Evolutionary conservation across 1,140 invertebrate species (phyloP), one percentile per base, ranked within the genome.

Genomic region (Plectrocnemia conspersa): DNA sequence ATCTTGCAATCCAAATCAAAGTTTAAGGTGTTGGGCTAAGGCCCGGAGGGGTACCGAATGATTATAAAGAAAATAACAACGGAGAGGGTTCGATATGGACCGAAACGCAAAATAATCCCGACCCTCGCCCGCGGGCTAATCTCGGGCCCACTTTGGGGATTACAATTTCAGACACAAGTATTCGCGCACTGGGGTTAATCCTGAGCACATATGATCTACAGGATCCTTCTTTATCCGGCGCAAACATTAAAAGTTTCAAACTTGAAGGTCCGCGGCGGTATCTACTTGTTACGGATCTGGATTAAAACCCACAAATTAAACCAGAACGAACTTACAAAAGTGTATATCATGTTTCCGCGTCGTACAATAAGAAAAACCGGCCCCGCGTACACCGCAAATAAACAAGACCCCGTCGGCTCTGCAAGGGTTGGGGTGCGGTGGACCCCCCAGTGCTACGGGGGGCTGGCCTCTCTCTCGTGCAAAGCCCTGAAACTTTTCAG

Each of bases 261-360:
- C 52, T 54, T 46, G 36, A 46, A 54, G 52, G 42, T 54, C 42
- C 38, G 24, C 7, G 11, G 10, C 7, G n/a, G 27, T 6, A 29
- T 6, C 6, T 15, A 54, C 25, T 54, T 54, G 41, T 54, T 15
- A 54, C 42, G 27, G 41, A 45, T 54, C 40, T 27, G 49, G 49
- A 52, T 52, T 52, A 52, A 52, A 42, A 52, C 41, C 49, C 49
- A 27, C 49, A 52, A 52, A 52, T 52, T 41, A 35, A 18, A 21
- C n/a, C n/a, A n/a, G n/a, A n/a, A n/a, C 2, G 44, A 52, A 41
- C 36, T 52, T 52, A n/a, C 36, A 15, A 27, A 29, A 41, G 25
- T 19, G 49, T 42, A 52, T 52, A 52, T 29, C 49, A 52, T 41
- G 38, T 52, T 29, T 2, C 9, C 13, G 7, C 27, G 27, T 9